Evolutionary conservation across 2,797 vertebrate genomes (phyloP).

Genomic region (Distichodus sexfasciatus): DNA sequence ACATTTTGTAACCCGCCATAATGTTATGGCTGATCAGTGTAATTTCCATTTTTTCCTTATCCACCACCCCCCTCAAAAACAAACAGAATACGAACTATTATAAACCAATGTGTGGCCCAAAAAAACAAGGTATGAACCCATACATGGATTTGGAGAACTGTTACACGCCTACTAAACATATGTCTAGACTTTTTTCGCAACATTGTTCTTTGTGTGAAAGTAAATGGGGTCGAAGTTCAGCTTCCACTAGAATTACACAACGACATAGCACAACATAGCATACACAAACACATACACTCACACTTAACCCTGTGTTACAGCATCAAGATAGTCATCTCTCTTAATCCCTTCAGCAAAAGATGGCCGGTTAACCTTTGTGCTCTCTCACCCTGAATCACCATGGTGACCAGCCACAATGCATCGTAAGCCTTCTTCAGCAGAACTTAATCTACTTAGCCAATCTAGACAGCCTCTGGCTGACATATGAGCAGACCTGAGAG

Average conservation of each 20-base stretch:
- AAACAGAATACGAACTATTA: too few relatives aligned
- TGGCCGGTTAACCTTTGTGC: slow-evolving; percentile 56
- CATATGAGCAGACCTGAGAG: slow-evolving; percentile 28
- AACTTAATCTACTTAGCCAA: slow-evolving; percentile 40
- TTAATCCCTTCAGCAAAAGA: slow-evolving; percentile 62
- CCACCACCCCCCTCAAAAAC: too few relatives aligned
- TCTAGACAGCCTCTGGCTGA: slow-evolving; percentile 47
- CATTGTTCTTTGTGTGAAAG: slow-evolving; percentile 6
- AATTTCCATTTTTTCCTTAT: too few relatives aligned
- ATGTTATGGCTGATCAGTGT: too few relatives aligned
- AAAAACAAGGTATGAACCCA: too few relatives aligned
- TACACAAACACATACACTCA: slow-evolving; percentile 19
- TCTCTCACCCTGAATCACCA: slow-evolving; percentile 30
- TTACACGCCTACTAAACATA: too few relatives aligned
- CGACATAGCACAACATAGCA: slow-evolving; percentile 27
- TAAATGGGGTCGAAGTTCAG: slow-evolving; percentile 34
- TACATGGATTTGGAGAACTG: too few relatives aligned
- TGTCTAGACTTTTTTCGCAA: slow-evolving; percentile 1
- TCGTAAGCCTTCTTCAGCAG: slow-evolving; percentile 33
- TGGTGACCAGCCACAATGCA: slow-evolving; percentile 42
- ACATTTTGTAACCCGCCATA: too few relatives aligned
- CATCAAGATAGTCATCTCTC: slow-evolving; percentile 62
- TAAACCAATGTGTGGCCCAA: too few relatives aligned
- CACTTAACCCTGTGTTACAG: slow-evolving; percentile 27
- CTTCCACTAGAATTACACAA: slow-evolving; percentile 18